These are phyloP conservation scores for Cercopithecus mona DNA, from an alignment of 2,113 vertebrate species.

Conservation along the genomic window DNA sequence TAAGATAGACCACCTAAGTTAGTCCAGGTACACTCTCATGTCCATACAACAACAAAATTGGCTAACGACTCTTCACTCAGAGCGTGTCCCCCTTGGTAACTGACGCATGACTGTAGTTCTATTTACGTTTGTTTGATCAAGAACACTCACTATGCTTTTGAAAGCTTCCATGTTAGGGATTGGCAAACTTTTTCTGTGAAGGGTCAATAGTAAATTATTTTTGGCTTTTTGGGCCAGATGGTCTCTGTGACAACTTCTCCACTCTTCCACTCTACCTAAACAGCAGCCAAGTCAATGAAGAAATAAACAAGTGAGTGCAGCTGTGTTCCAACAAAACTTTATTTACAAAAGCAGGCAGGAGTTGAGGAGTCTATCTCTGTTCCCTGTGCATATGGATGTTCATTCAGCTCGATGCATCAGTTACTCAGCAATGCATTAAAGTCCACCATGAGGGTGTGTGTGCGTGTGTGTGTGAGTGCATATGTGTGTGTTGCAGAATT, in stretches of 20 bases:
- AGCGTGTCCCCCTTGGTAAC: background rate
- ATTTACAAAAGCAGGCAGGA: background rate
- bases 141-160: accelerated
- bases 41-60: background rate
- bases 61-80: background rate
- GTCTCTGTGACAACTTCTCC: accelerated
- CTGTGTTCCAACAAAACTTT: background rate
- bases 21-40: background rate
- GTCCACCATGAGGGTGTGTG: accelerated
- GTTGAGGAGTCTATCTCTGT: background rate
- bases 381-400: background rate
- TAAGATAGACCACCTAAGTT: background rate
- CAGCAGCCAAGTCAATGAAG: accelerated
- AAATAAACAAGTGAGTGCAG: accelerated
- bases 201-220: background rate
- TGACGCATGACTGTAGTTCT: background rate
- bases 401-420: accelerated
- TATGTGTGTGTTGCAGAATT: background rate
- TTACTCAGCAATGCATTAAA: accelerated
- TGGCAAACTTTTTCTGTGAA: background rate
- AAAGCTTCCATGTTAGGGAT: accelerated
- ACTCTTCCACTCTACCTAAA: accelerated
- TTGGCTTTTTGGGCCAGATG: accelerated
- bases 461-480: background rate
- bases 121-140: accelerated